Base-by-base conservation (phyloP, 1,140 invertebrate genomes). In the Agrilus planipennis region DNA sequence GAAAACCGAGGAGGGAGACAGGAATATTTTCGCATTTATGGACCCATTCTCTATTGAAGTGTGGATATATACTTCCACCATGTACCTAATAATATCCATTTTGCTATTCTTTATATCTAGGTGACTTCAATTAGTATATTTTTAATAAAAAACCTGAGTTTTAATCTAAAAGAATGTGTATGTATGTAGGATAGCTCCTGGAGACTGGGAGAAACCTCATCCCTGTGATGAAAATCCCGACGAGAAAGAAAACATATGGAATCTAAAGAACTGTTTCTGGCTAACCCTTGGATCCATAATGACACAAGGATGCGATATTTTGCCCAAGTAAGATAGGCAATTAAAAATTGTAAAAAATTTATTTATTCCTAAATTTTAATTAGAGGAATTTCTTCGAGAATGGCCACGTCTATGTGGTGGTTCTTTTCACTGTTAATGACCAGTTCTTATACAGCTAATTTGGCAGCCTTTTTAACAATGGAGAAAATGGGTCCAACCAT, bases 371-470 rank as follows among this genome's bases (percentile, higher is more conserved):
- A 7, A 7, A 7, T 5, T 25, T 21, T 35, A 12, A 9, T 35
- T 17, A 81, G 80, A 53, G 77, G 81, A 7, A 69, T 81, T 1
- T 79, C 77, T 1, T 81, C 86, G 3, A 69, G 88, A 15, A 76
- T 87, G 62, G 75, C 84, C 0, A 76, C 80, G 11, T 82, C 81
- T 0, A 88, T 85, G 71, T 96, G 91, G 90, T 95, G 89, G 89
- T 92, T 95, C 56, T 96, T 95, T 56, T 85, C 87, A 0, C 68
- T 96, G 10, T 95, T 96, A 51, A 90, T 97, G 66, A 85, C 91
- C 10, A 91, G 89, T 6, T 93, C 89, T 1, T 97, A 97, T 59
- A 97, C 92, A 0, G 93, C 92, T 7, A 95, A 95, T 66, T 68
- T 96, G 41, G 91, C 93, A 3, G 93, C 93, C 7, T 97, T 93